Base-by-base conservation (phyloP, 1,140 invertebrate species). In the Meloidogyne exigua region DNA sequence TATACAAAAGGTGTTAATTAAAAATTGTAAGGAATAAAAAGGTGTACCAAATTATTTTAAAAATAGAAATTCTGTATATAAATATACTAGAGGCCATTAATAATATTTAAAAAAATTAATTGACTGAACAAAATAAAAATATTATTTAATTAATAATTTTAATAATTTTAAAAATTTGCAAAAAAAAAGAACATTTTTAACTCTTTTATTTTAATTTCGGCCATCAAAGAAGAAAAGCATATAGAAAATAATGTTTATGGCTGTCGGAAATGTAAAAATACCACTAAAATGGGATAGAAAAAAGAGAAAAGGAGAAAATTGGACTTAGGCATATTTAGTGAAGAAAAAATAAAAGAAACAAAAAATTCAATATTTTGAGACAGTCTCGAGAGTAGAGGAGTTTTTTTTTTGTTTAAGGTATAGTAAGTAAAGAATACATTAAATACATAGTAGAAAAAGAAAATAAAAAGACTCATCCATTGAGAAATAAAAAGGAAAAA, bases 311-410 rank as follows among this genome's bases (percentile, higher is more conserved):
- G 18, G 44, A 49, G 44, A 49, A 49, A 49, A 18, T 18, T 18
- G 18, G 44, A 18, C 44, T 49, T 57, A 57, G 18, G n/a, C 28
- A 32, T 32, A 15, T 49, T 49, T 49, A 57, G n/a, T n/a, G 49
- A 57, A 57, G 49, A n/a, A 57, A n/a, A n/a, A 32, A 32, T 32
- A 32, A 32, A n/a, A 57, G 9, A n/a, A 7, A 57, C 15, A 57
- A 57, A 57, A 57, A 57, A 57, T 57, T 57, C 49, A 57, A 57
- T 57, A 57, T 57, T 57, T 57, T n/a, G 49, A 57, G 49, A 57
- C 49, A 57, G 49, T 57, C 49, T 57, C 49, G 49, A n/a, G 18
- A n/a, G 49, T n/a, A 57, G 49, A 57, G 36, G 3, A 39, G 10
- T 9, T 9, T 0, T 10, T 39, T 39, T 39, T 39, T 39, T 39